A percentile compares a stretch with the other conserved stretches of the same genome.
These are phyloP conservation scores for Mastomys natalensis DNA, from an alignment of 2,113 vertebrate genomes.

Conservation along the genomic window DNA sequence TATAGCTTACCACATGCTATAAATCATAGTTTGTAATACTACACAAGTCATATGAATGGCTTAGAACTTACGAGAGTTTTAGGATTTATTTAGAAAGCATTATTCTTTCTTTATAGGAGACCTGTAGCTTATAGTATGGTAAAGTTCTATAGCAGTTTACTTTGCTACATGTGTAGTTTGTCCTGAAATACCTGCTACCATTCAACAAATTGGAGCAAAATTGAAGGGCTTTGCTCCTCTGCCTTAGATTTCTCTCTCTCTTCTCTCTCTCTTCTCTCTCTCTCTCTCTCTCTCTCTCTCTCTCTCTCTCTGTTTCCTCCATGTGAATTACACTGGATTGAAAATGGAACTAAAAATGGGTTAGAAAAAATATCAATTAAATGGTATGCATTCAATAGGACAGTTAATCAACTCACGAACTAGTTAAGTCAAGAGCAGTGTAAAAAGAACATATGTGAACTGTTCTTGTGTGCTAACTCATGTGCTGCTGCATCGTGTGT, in stretches of 20 bases:
- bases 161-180: background rate
- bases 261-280: background rate
- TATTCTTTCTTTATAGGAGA: background rate
- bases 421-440: background rate
- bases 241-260: background rate
- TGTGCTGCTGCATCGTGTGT: background rate
- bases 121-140: background rate
- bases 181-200: background rate
- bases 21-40: background rate
- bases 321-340: background rate
- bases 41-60: background rate
- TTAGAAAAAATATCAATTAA: conserved; percentile 14
- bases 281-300: too few species aligned
- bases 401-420: conserved; percentile 19
- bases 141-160: background rate
- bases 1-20: background rate
- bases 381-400: background rate
- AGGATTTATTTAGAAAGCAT: background rate
- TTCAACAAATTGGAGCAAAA: background rate
- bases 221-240: background rate
- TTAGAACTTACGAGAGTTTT: background rate
- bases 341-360: background rate
- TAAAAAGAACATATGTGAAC: background rate
- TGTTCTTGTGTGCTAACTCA: background rate
- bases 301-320: background rate